phyloP scores from a whole-genome alignment of 2,113 vertebrate genomes.

The Ibidorhyncha struthersii region DNA sequence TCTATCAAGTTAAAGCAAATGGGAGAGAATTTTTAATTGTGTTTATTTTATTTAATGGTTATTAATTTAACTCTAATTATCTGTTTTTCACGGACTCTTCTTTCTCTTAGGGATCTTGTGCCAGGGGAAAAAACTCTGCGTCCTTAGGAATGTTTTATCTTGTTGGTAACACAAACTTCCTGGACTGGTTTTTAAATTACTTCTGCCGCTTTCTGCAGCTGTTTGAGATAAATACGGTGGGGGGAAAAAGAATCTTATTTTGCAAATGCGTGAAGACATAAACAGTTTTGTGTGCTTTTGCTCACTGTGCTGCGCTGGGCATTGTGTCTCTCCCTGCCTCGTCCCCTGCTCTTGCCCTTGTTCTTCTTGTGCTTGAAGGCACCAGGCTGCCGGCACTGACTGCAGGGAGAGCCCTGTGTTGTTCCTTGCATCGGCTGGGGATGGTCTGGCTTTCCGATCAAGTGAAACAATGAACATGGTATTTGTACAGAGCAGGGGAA shows the following conservation, averaged over 20 bases:
- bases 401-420: rapidly evolving
- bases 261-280: not conserved
- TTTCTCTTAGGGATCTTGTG: not conserved
- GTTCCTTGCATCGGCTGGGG: rapidly evolving
- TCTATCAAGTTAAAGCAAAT: not conserved
- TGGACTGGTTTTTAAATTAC: not conserved
- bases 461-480: rapidly evolving
- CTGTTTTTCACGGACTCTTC: not conserved
- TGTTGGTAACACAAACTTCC: not conserved
- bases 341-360: not conserved
- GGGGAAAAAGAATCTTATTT: not conserved
- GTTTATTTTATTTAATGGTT: not conserved
- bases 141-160: not conserved
- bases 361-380: not conserved
- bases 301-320: rapidly evolving
- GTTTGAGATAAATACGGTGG: not conserved
- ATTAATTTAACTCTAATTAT: not conserved
- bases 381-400: not conserved
- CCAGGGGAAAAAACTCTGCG: not conserved
- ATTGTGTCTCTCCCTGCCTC: rapidly evolving
- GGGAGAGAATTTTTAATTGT: not conserved
- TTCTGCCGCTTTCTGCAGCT: not conserved
- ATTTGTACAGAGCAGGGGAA: not conserved
- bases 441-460: not conserved
- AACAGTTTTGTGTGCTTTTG: not conserved